Evolutionary conservation across 2,113 vertebrate species (phyloP).

Genomic region (Progne subis): DNA sequence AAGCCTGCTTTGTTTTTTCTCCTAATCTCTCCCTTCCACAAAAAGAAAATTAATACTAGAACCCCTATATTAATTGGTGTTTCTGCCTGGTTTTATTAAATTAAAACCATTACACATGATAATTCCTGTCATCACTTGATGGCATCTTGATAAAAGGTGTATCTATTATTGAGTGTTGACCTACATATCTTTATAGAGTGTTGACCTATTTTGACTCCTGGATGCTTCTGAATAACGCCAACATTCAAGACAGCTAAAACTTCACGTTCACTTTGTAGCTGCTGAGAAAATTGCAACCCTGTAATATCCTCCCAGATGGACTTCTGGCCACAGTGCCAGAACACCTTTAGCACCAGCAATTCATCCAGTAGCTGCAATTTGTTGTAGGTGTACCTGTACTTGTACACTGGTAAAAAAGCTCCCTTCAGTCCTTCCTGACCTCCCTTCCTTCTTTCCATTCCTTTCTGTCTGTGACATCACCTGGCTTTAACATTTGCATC

Average conservation of each 20-base stretch:
- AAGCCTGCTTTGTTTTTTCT: no score
- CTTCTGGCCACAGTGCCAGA: neutral
- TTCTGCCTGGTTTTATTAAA: no score
- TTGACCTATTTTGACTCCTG: neutral
- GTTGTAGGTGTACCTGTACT: neutral
- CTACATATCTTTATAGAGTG: neutral
- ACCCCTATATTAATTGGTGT: no score
- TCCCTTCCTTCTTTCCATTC: neutral
- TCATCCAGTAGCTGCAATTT: neutral
- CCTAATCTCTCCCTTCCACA: no score
- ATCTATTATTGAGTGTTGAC: neutral
- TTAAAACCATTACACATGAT: neutral
- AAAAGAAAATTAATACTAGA: no score
- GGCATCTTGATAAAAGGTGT: neutral
- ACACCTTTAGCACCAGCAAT: neutral
- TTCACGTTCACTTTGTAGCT: neutral
- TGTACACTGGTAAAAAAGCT: neutral
- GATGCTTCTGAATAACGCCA: neutral
- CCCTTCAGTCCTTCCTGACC: neutral
- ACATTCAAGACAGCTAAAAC: neutral
- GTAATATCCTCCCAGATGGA: neutral
- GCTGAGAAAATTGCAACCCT: neutral
- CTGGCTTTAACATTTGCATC: neutral
- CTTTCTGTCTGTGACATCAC: neutral
- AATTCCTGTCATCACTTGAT: neutral